Base-by-base conservation (phyloP, 2,797 vertebrate species). In the Syngnathus acus region DNA sequence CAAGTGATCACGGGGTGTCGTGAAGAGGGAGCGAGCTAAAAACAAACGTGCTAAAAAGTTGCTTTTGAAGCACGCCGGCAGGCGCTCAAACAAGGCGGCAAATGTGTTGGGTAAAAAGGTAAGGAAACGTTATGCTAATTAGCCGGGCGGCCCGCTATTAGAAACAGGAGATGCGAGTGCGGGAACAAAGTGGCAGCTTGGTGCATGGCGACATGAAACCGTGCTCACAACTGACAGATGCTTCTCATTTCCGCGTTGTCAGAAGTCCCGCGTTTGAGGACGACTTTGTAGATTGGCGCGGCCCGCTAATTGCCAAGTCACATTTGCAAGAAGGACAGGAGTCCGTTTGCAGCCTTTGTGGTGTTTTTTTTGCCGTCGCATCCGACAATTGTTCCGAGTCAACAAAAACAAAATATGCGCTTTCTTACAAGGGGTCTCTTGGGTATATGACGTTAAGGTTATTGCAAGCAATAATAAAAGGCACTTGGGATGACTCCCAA, bases 191-290 rank as follows among this genome's bases (percentile, higher is more conserved):
- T 87, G 84, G 72, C 76, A 79, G 84, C 82, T 82, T 88, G 78
- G 82, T 87, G 84, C 88, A 89, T 89, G 86, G 87, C 84, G 90
- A 91, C 89, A 90, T 89, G 87, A 91, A 90, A 89, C 89, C 88
- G 82, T 84, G 84, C 84, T 92, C 89, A 92, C 87, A 91, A 90
- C 89, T 91, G 89, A 92, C 90, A 93, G 90, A 91, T 92, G 90
- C 88, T 91, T 89, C 87, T 90, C 88, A 88, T 91, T 91, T 89
- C 83, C 79, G 89, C 62, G 81, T 82, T 81, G 88, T 91, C 88
- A 90, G 90, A 91, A 92, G 90, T 89, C 82, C 82, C 76, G 26
- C 64, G 83, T 90, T 91, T 91, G 88, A 91, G 88, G 86, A 76
- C 67, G 71, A 83, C 84, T 91, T 90, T 91, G 89, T 90, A 91